Conservation (phyloP, 2,888 invertebrate species). For the Drosophila multiciliata region DNA sequence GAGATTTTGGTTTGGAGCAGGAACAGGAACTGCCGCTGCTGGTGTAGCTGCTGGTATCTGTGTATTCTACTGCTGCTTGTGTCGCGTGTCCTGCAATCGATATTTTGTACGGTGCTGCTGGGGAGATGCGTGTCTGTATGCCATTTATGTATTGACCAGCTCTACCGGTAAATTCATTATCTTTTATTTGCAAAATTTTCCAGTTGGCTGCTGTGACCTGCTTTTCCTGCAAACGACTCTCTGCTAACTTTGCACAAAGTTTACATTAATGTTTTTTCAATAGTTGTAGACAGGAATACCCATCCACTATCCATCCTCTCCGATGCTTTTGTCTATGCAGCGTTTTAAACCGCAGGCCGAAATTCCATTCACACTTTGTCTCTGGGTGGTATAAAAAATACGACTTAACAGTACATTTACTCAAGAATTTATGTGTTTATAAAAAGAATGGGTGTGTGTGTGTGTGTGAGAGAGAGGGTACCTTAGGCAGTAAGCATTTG, state of each 20-base stretch:
- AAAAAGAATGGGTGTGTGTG: constrained; percentile 37
- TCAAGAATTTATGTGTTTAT: constrained; percentile 76
- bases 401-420: constrained; percentile 79
- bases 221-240: neutral
- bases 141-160: constrained; percentile 64
- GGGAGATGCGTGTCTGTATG: constrained; percentile 53
- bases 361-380: constrained; percentile 62
- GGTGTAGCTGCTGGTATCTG: constrained; percentile 26
- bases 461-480: neutral
- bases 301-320: neutral
- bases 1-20: constrained; percentile 46
- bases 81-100: constrained; percentile 65
- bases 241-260: constrained; percentile 33
- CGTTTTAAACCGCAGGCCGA: constrained; percentile 37
- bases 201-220: constrained; percentile 22
- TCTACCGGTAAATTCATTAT: constrained; percentile 64
- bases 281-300: constrained; percentile 23
- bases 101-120: constrained; percentile 40
- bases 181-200: constrained; percentile 68
- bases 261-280: constrained; percentile 46
- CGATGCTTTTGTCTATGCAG: neutral
- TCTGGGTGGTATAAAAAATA: constrained; percentile 63
- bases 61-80: constrained; percentile 8
- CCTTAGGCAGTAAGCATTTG: constrained; percentile 19
- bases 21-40: constrained; percentile 26